Evolutionary conservation across 2,797 vertebrate genomes (phyloP), one percentile per base, ranked within the genome.

Genomic region (Catostomus latipinnis): DNA sequence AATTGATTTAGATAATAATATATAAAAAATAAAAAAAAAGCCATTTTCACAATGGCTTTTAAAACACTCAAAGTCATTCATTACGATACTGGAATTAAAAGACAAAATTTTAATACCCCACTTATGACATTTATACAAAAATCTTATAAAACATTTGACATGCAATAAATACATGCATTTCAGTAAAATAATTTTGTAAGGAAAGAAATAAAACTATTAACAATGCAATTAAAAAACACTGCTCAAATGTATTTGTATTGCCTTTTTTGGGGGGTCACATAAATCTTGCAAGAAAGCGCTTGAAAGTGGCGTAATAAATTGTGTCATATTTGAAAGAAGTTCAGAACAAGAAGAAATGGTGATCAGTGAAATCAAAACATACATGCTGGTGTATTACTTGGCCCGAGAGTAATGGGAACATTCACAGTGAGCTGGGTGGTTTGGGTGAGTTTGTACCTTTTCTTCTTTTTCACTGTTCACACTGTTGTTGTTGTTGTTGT

Each of bases 101-200:
- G 88, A 90, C 89, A 91, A 85, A 86, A 82, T 87, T 90, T 88
- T 83, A 90, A 90, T 81, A 86, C 74, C 79, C 83, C 90, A 93
- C 90, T 86, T 87, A 87, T 91, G 72, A 92, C 91, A 93, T 94
- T 90, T 94, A 93, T 92, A 95, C 87, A 93, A 87, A 90, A 88
- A 84, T 87, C 88, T 87, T 91, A 93, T 90, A 92, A 95, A 94
- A 93, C 90, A 91, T 89, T 94, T 87, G 90, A 93, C 94, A 94
- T 95, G 94, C 94, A 95, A 95, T 95, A 95, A 95, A 95, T 95
- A 94, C 92, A 95, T 94, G 95, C 93, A 94, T 92, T 91, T 95
- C 92, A 91, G 88, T 90, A 92, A 93, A 86, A 82, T 61, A 66
- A 68, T 72, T 81, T 81, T 81, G 71, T 76, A 77, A 78, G 69